Evolutionary conservation across 1,140 invertebrate genomes (phyloP), one percentile per base, ranked within the genome.

Genomic region (Mycetomoellerius zeteki): DNA sequence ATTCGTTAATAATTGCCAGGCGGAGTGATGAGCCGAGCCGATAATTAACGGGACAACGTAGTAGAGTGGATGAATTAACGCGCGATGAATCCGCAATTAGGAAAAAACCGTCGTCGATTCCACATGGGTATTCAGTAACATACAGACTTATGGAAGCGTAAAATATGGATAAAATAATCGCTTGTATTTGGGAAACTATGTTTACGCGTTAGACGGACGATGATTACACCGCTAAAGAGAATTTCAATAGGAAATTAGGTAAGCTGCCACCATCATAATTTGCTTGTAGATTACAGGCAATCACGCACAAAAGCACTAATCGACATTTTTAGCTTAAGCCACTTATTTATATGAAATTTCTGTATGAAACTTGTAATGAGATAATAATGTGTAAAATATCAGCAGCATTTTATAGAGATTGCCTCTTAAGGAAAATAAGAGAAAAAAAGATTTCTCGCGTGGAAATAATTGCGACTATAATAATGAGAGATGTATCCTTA

Each of bases 191-290:
- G 27, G 27, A 50, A 72, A 72, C 19, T 62, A 52, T 54, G n/a
- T 64, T 75, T 86, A 76, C 58, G 69, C 60, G 6, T n/a, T 43
- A 82, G 16, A n/a, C 43, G 7, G 47, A 14, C 56, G 19, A 76
- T 86, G 37, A 89, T 82, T 71, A 82, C 24, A 14, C 24, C 30
- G 37, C 3, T 64, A 58, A 54, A 77, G 86, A 89, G 88, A 82
- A 89, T 78, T 87, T 77, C 76, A 50, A 78, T 69, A 87, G 52
- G 21, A 47, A 67, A 78, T 90, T 90, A 90, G 21, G 24, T 71
- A 71, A 90, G 60, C 47, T 80, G 75, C 73, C 21, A 75, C 67
- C 84, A 75, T 21, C 21, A 72, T 89, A 69, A 89, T 73, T 71
- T 72, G 72, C 24, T 85, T 85, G 69, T 14, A 33, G 33, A 75